A percentile compares a stretch with the other conserved stretches of the same genome.
phyloP scores from a whole-genome alignment of 2,888 invertebrate species.

The Penaeus monodon region DNA sequence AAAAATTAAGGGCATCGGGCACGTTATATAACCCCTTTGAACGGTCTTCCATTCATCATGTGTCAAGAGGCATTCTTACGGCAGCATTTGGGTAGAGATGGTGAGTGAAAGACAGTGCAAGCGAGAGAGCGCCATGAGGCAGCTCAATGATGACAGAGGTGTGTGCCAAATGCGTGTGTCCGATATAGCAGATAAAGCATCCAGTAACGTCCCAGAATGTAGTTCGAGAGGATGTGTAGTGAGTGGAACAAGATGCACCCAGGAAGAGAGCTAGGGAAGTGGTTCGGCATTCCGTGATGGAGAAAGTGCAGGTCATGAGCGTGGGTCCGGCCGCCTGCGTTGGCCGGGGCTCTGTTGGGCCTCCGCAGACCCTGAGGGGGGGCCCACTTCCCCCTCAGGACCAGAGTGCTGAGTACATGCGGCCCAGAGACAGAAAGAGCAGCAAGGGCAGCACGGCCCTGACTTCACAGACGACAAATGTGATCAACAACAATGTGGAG shows the following conservation, averaged over 20 bases:
- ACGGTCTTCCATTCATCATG: too few species aligned
- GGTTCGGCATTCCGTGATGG: constrained; percentile 34
- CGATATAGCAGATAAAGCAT: too few species aligned
- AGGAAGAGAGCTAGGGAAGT: neutral
- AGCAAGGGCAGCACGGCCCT: constrained; percentile 7
- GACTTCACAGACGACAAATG: neutral
- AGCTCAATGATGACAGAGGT: too few species aligned
- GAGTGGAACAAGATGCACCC: constrained; percentile 11
- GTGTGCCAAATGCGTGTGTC: too few species aligned
- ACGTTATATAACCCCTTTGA: too few species aligned
- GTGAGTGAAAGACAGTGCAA: too few species aligned
- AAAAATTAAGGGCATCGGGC: too few species aligned
- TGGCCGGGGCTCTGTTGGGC: constrained; percentile 43
- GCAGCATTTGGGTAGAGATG: too few species aligned
- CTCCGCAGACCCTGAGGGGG: constrained; percentile 23
- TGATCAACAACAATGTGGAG: constrained; percentile 52
- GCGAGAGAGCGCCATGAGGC: too few species aligned
- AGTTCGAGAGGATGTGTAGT: neutral
- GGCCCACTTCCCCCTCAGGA: constrained; percentile 25
- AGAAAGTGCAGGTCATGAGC: constrained; percentile 51
- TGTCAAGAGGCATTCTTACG: too few species aligned
- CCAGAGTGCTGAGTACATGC: constrained; percentile 29
- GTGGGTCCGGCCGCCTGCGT: constrained; percentile 46
- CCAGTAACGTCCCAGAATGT: neutral
- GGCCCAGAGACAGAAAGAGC: constrained; percentile 16